phyloP scores from a whole-genome alignment of 2,797 vertebrate genomes.

The Fringilla coelebs region DNA sequence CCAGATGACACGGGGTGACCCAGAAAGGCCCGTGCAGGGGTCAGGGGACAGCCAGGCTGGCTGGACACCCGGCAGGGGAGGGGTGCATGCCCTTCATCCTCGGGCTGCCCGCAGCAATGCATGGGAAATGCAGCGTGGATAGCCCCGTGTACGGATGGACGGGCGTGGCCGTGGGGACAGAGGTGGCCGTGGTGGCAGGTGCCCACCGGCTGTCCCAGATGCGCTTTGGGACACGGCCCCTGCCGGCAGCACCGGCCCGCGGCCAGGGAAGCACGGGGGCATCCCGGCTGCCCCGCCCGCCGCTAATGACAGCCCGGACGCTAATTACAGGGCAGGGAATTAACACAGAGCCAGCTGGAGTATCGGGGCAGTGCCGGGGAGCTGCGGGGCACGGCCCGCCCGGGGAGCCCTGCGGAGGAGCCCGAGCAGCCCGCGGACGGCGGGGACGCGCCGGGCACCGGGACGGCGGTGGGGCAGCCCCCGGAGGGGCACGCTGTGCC shows the following conservation, averaged over 20 bases:
- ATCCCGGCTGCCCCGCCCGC: background rate
- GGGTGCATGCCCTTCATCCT: rapidly evolving
- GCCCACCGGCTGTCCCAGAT: rapidly evolving
- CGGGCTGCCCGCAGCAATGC: rapidly evolving
- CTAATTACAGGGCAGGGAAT: background rate
- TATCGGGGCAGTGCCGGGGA: background rate
- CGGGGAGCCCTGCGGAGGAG: background rate
- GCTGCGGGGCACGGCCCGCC: background rate
- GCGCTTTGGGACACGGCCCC: rapidly evolving
- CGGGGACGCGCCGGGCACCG: background rate
- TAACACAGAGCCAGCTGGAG: background rate
- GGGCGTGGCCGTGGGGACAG: rapidly evolving
- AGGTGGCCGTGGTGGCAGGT: background rate
- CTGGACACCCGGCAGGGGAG: background rate
- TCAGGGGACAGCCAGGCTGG: background rate
- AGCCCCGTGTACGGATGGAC: rapidly evolving
- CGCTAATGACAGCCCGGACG: background rate
- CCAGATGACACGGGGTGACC: background rate
- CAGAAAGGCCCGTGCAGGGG: background rate
- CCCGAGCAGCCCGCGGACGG: background rate
- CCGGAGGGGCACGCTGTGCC: background rate
- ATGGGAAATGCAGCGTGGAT: rapidly evolving
- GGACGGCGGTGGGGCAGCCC: background rate
- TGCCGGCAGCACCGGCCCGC: background rate
- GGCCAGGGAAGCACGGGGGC: rapidly evolving